phyloP scores from a whole-genome alignment of 2,797 vertebrate species.

The Euphonia xanthogaster region DNA sequence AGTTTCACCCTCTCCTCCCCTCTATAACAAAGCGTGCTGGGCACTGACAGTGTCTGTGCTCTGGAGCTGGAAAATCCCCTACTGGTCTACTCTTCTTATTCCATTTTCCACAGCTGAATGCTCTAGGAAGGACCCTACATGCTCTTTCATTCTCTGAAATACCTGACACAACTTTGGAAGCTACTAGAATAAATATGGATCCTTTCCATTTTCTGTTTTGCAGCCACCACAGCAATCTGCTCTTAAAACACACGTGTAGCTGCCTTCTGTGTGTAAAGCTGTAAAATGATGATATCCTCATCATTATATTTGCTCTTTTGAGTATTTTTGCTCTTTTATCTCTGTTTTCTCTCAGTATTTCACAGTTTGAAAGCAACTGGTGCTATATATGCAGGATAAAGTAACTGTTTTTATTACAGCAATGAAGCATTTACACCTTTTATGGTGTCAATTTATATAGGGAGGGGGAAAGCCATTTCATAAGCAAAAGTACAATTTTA shows the following conservation, averaged over 20 bases:
- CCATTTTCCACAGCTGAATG: not conserved
- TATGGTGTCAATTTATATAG: not conserved
- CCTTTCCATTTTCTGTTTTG: not conserved
- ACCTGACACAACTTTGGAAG: not conserved
- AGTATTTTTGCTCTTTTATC: not conserved
- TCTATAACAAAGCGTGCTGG: fast-evolving
- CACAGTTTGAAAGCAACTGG: not conserved
- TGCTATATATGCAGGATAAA: not conserved
- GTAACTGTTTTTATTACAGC: not conserved
- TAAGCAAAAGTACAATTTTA: not conserved
- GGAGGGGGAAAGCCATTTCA: not conserved
- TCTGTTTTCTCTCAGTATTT: not conserved
- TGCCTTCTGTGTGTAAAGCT: not conserved
- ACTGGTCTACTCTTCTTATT: not conserved
- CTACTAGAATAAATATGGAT: not conserved
- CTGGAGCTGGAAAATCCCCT: not conserved
- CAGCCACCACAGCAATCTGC: not conserved
- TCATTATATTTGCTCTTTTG: not conserved
- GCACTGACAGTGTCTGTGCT: not conserved
- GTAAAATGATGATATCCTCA: not conserved
- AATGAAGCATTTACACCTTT: not conserved
- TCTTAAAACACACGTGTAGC: not conserved
- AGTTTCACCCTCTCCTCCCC: not conserved
- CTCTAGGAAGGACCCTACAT: not conserved
- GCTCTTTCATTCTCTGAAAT: not conserved